Percentiles rank a stretch among this genome's conserved stretches.
phyloP scores from a whole-genome alignment of 2,888 invertebrate species.

The Xestia ashworthii region DNA sequence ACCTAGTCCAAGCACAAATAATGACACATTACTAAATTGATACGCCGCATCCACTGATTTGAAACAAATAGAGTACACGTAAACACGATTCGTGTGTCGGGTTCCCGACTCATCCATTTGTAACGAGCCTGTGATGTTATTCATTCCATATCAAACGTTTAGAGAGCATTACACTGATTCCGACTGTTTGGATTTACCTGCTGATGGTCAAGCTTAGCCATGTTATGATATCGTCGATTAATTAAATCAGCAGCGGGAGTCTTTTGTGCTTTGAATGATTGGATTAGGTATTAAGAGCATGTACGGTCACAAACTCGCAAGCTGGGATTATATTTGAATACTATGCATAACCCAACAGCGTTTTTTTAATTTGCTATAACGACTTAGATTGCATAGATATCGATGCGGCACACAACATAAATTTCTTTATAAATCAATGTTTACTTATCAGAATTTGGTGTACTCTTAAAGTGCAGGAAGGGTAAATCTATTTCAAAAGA shows the following conservation, averaged over 20 bases:
- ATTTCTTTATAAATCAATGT: not conserved
- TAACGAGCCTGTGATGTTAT: conserved; percentile 86
- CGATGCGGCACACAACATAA: not conserved
- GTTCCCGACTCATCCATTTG: conserved; percentile 82
- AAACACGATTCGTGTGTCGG: conserved; percentile 69
- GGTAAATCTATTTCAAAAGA: conserved; percentile 4
- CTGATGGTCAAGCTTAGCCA: conserved; percentile 60
- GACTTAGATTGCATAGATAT: not conserved
- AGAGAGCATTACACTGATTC: conserved; percentile 82
- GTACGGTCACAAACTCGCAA: not conserved
- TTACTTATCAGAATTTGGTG: not conserved
- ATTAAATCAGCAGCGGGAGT: conserved; percentile 24
- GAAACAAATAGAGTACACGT: conserved; percentile 61
- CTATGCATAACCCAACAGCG: too few species aligned
- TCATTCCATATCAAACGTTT: conserved; percentile 88
- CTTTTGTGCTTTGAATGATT: conserved; percentile 36
- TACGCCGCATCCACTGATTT: conserved; percentile 77
- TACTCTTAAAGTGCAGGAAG: not conserved
- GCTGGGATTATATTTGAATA: conserved; percentile 2
- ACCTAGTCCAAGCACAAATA: conserved; percentile 54
- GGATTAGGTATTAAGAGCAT: conserved; percentile 28
- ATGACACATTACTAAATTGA: conserved; percentile 62
- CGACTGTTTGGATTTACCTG: conserved; percentile 72
- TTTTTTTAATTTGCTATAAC: not conserved
- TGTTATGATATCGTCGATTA: conserved; percentile 33